Evolutionary conservation across 2,113 vertebrate species (phyloP).

Genomic region (Amphiprion percula): DNA sequence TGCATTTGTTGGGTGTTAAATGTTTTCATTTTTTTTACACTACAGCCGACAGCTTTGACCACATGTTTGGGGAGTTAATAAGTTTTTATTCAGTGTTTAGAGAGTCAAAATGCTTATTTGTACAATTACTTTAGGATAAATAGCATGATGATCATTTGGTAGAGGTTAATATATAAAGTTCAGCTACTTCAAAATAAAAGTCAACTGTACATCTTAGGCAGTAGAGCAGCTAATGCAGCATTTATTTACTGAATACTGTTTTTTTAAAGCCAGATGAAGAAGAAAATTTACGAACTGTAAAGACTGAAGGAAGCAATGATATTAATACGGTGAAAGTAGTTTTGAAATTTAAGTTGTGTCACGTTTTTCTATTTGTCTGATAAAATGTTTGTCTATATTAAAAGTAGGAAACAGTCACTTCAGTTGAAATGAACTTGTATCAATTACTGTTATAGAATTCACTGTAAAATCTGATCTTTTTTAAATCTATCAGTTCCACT

Average conservation of each 20-base stretch:
- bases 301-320: not conserved
- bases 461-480: not conserved
- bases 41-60: not conserved
- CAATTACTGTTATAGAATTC: not conserved
- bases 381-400: not conserved
- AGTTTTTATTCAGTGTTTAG: not conserved
- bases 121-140: not conserved
- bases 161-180: too few species aligned
- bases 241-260: not conserved
- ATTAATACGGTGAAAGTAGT: too few species aligned
- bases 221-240: not conserved
- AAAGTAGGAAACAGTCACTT: not conserved
- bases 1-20: not conserved
- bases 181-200: not conserved
- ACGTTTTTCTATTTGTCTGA: not conserved
- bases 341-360: too few species aligned
- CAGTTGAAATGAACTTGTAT: not conserved
- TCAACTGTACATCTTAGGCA: not conserved
- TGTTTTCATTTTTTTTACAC: not conserved
- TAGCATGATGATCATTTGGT: too few species aligned
- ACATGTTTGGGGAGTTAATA: conserved; percentile 11
- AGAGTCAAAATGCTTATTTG: not conserved
- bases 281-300: not conserved
- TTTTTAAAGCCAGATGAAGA: not conserved
- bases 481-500: too few species aligned